Conservation (phyloP, 1,140 invertebrate species). For the Galleria mellonella region DNA sequence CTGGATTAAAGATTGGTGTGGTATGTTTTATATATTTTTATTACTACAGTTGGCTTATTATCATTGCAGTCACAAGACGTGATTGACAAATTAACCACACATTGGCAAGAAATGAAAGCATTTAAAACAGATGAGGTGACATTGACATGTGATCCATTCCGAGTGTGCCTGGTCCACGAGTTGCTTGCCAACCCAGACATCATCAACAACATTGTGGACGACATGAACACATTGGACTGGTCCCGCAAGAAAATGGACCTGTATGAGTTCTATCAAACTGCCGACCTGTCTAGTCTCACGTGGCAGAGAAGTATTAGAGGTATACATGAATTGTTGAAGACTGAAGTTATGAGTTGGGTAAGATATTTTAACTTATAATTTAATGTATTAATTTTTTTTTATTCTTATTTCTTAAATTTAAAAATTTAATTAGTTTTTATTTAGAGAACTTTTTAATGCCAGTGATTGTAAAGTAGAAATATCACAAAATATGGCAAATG, state of each 20-base stretch:
- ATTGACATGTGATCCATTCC: conserved; percentile 52
- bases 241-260: conserved; percentile 79
- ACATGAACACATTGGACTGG: conserved; percentile 80
- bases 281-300: conserved; percentile 76
- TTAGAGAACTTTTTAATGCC: too few species aligned
- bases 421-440: too few species aligned
- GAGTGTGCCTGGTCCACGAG: conserved; percentile 76
- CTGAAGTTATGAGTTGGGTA: conserved; percentile 76
- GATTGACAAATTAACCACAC: conserved; percentile 39
- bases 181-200: conserved; percentile 73
- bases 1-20: too few species aligned
- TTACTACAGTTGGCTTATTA: background rate
- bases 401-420: too few species aligned
- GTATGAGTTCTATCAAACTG: conserved; percentile 82
- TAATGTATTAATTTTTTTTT: background rate
- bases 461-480: too few species aligned
- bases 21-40: conserved; percentile 1
- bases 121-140: conserved; percentile 33
- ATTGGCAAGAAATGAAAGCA: conserved; percentile 50
- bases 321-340: conserved; percentile 75
- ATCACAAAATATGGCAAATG: too few species aligned
- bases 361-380: conserved; percentile 12
- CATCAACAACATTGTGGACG: conserved; percentile 76
- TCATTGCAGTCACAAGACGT: conserved; percentile 46
- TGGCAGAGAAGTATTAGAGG: conserved; percentile 71